These are phyloP conservation scores for Apotomis capreana DNA, from an alignment of 2,888 invertebrate species.

Conservation along the genomic window DNA sequence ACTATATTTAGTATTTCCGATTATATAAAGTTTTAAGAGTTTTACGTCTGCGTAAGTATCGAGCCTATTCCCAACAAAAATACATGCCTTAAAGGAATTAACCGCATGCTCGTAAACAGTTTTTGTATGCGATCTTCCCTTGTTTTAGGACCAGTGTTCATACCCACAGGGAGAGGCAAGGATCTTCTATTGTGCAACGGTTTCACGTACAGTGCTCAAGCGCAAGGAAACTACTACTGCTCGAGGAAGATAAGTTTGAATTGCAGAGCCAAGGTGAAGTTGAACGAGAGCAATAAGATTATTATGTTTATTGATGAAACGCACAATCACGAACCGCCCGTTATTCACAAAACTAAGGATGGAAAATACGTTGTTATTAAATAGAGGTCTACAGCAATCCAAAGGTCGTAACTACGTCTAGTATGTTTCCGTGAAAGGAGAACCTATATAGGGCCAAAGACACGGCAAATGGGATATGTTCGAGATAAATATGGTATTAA, in stretches of 20 bases:
- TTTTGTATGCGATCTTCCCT: too few species aligned
- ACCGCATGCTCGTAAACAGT: too few species aligned
- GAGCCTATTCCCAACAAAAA: too few species aligned
- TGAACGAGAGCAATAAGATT: constrained; percentile 6
- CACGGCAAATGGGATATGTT: too few species aligned
- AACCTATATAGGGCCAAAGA: too few species aligned
- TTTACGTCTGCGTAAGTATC: too few species aligned
- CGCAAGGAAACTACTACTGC: constrained; percentile 47
- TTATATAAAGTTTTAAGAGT: too few species aligned
- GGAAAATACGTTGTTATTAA: constrained; percentile 5
- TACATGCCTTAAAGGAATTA: too few species aligned
- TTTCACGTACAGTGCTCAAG: constrained; percentile 15
- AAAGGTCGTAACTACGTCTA: too few species aligned
- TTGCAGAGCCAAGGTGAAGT: constrained; percentile 25
- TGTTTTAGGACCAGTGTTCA: constrained; percentile 19
- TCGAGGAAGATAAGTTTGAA: constrained; percentile 44
- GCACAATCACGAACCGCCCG: constrained; percentile 37
- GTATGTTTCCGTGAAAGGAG: too few species aligned
- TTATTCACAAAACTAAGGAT: background rate
- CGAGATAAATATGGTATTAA: too few species aligned
- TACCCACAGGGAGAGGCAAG: constrained; percentile 31
- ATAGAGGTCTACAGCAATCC: background rate
- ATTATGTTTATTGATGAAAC: background rate
- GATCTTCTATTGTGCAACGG: constrained; percentile 20
- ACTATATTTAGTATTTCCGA: too few species aligned